Evolutionary conservation across 1,140 invertebrate genomes (phyloP).

Genomic region (Pseudachorutes palmiensis): DNA sequence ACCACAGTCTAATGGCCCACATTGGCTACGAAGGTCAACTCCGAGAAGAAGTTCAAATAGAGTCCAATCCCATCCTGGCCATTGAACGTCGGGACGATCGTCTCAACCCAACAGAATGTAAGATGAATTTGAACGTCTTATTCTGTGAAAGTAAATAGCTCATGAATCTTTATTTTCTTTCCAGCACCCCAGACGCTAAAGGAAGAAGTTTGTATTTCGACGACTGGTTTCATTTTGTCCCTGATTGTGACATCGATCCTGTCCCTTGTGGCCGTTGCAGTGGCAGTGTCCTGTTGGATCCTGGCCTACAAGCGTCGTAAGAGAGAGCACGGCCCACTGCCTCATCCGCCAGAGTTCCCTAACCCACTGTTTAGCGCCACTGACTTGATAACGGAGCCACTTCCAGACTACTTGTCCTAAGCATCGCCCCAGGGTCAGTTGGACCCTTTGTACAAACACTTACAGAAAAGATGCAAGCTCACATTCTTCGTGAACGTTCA

Average conservation of each 20-base stretch:
- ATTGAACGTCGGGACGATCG: conserved; percentile 71
- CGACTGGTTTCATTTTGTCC: conserved; percentile 83
- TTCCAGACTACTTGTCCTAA: conserved; percentile 1
- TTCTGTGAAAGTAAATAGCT: conserved; percentile 1
- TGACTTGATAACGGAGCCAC: background rate
- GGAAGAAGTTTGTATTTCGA: conserved; percentile 87
- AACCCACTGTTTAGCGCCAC: conserved; percentile 73
- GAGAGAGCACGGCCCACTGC: conserved; percentile 63
- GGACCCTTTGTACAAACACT: too few species aligned
- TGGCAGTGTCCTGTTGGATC: conserved; percentile 88
- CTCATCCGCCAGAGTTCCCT: conserved; percentile 88
- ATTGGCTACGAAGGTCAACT: conserved; percentile 68
- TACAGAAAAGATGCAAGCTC: too few species aligned
- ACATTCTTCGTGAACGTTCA: too few species aligned
- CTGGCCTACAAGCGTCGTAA: conserved; percentile 76
- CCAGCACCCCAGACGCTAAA: conserved; percentile 56
- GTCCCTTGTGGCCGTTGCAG: conserved; percentile 82
- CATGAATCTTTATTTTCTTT: conserved; percentile 39
- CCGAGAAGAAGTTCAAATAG: conserved; percentile 83
- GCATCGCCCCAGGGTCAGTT: too few species aligned
- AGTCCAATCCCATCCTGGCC: conserved; percentile 83
- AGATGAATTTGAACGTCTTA: conserved; percentile 30
- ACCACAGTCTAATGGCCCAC: conserved; percentile 39
- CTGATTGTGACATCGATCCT: conserved; percentile 82
- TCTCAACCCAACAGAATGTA: conserved; percentile 61